These are phyloP conservation scores for Leucopternis melanops DNA, from an alignment of 2,113 vertebrate genomes.

Conservation along the genomic window DNA sequence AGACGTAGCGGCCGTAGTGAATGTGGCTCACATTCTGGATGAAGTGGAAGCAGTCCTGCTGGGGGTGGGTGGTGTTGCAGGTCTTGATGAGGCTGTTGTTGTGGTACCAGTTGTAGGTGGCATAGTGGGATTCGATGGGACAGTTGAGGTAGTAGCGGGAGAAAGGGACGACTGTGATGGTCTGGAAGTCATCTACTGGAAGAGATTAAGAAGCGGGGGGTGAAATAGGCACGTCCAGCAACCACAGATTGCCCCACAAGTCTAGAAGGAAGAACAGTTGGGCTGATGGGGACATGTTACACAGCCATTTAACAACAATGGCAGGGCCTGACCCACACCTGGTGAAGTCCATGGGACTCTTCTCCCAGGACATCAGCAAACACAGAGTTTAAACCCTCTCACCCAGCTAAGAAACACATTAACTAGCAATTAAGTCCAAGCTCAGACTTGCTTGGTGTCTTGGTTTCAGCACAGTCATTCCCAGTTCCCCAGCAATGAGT, in stretches of 20 bases:
- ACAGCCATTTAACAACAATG: fast-evolving
- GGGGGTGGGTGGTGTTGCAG: constrained; percentile 63
- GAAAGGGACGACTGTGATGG: constrained; percentile 49
- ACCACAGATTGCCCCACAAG: not conserved
- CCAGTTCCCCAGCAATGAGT: not conserved
- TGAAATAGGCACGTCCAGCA: not conserved
- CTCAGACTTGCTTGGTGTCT: not conserved
- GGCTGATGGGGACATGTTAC: fast-evolving
- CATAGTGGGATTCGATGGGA: constrained; percentile 70
- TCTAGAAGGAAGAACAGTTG: not conserved
- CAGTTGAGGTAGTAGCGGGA: constrained; percentile 76
- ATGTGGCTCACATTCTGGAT: constrained; percentile 61
- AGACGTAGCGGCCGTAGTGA: constrained; percentile 66
- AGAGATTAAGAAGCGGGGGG: not conserved
- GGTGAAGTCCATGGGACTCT: not conserved
- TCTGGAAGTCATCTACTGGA: not conserved
- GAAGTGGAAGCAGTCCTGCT: constrained; percentile 68
- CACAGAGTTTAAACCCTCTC: not conserved
- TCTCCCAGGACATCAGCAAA: not conserved
- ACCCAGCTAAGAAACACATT: not conserved
- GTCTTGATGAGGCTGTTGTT: constrained; percentile 55
- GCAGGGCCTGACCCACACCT: fast-evolving
- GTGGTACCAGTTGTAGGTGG: constrained; percentile 73
- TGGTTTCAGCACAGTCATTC: too few species aligned
- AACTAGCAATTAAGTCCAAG: not conserved